These are phyloP conservation scores for Setophaga kirtlandii DNA, from an alignment of 2,113 vertebrate genomes.

Conservation along the genomic window DNA sequence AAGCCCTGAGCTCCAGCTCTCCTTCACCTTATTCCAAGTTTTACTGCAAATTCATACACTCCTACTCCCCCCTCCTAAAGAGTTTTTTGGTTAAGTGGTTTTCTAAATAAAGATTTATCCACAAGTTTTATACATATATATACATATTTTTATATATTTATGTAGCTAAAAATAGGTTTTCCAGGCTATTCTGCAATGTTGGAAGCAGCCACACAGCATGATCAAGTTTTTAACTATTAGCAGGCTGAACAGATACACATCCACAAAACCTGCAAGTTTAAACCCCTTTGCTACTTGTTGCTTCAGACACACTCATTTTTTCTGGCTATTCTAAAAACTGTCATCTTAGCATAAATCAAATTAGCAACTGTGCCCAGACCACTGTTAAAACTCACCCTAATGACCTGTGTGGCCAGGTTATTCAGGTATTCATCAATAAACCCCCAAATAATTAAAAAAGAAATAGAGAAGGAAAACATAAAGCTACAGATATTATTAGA, in stretches of 20 bases:
- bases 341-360: neutral
- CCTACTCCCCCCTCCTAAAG: neutral
- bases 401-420: neutral
- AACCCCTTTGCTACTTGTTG: neutral
- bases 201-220: neutral
- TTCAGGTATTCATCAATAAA: neutral
- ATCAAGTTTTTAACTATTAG: neutral
- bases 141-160: neutral
- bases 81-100: neutral
- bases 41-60: neutral
- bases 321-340: neutral
- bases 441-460: neutral
- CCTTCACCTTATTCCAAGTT: neutral
- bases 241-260: neutral
- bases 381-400: neutral
- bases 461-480: neutral
- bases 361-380: neutral
- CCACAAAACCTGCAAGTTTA: neutral
- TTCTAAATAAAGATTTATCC: conserved; percentile 19
- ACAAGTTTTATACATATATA: neutral
- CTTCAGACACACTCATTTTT: neutral
- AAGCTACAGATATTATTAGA: neutral
- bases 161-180: neutral
- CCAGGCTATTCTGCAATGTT: neutral
- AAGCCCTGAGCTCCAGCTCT: neutral